Evolutionary conservation across 2,113 vertebrate species (phyloP), one percentile per base, ranked within the genome.

Genomic region (Perognathus longimembris): DNA sequence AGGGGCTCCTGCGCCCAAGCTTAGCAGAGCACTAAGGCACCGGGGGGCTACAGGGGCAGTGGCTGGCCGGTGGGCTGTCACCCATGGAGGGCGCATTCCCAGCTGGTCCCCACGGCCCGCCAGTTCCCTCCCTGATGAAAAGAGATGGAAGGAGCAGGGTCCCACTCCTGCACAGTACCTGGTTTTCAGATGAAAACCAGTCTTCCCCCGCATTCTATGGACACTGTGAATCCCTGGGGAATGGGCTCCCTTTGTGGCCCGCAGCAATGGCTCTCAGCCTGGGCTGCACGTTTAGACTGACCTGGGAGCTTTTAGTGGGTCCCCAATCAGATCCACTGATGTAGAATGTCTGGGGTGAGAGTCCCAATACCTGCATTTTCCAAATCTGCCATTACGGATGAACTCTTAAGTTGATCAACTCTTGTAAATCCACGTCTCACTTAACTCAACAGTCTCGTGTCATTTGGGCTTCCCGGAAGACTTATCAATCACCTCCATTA

Each of bases 401-500:
- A 76, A 85, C 28, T 57, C 57, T 45, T 45, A 45, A 45, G 45
- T 45, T 45, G 45, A 45, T 45, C 45, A 45, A 12, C 45, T 84
- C 38, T n/a, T 73, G 64, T 66, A 45, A 77, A 77, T 70, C 32
- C 30, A 6, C 59, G 30, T 15, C 42, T 80, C 45, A 63, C 84
- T 89, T 75, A 80, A 83, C 64, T 45, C 26, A 95, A 87, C 73
- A 22, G 30, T 15, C 30, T 18, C 59, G 45, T 45, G 36, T 84
- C 30, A 79, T 67, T 73, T 82, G 79, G 78, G 24, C 71, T 87
- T 87, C 50, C 67, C 36, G 30, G 59, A 89, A 92, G 77, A 83
- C 14, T 28, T 87, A 93, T 36, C 54, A 73, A 50, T 92, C 67
- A 84, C 32, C 87, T 90, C 24, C 86, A 42, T 87, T 79, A 95